A percentile compares a stretch with the other conserved stretches of the same genome.
Evolutionary conservation across 2,888 invertebrate species (phyloP).

Genomic region (Apoda limacodes): DNA sequence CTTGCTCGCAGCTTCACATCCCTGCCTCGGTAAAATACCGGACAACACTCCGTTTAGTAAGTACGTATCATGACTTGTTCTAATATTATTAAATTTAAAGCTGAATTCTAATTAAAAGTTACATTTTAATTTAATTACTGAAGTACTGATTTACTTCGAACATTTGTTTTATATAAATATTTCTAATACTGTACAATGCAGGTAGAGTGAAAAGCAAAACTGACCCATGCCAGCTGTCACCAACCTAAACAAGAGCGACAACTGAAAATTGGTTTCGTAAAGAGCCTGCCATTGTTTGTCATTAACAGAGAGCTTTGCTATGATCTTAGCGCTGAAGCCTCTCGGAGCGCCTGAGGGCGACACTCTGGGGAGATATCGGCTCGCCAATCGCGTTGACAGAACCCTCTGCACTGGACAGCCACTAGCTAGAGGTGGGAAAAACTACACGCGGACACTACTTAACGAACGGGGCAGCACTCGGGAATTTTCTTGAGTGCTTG

Average conservation of each 20-base stretch:
- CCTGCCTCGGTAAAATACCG: conserved; percentile 57
- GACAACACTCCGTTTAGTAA: conserved; percentile 49
- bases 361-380: conserved; percentile 62
- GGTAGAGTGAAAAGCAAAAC: too few relatives aligned
- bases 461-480: conserved; percentile 58
- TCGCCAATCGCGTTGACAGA: conserved; percentile 65
- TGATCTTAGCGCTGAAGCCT: conserved; percentile 52
- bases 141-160: too few relatives aligned
- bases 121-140: too few relatives aligned
- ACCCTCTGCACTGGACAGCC: conserved; percentile 50
- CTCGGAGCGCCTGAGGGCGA: conserved; percentile 38
- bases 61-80: not conserved
- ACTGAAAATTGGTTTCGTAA: conserved; percentile 58
- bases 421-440: conserved; percentile 60
- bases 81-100: not conserved
- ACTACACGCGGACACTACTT: conserved; percentile 67
- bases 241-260: conserved; percentile 54
- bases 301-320: conserved; percentile 65
- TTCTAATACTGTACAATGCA: too few relatives aligned
- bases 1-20: conserved; percentile 46
- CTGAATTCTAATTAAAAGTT: too few relatives aligned
- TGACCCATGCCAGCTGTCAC: conserved; percentile 60
- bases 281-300: conserved; percentile 49
- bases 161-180: too few relatives aligned
- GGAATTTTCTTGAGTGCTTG: conserved; percentile 68